Evolutionary conservation across 1,140 invertebrate genomes (phyloP), one percentile per base, ranked within the genome.

Genomic region (Ruditapes philippinarum): DNA sequence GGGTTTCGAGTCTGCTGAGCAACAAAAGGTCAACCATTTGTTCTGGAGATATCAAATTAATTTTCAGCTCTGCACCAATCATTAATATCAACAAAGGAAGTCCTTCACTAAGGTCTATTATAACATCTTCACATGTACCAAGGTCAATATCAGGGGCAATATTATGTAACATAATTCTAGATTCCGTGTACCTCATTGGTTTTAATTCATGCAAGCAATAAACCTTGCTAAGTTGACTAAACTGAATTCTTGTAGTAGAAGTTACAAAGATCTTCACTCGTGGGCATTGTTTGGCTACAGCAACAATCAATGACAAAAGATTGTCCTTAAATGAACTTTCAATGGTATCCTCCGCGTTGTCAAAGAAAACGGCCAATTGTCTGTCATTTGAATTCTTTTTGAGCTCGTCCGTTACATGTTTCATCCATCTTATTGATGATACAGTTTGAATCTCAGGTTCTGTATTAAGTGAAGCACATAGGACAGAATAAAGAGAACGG

Each of bases 271-370:
- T 22, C 31, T 78, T 42, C 12, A 78, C 49, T 9, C 73, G 17
- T 1, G 25, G 28, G 17, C 49, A 65, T 0, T 45, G 22, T 49
- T 60, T 60, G 2, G 73, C 54, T 12, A 87, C 25, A 4, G 49
- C 54, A 22, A 31, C 38, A 49, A 25, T 31, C 17, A 87, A 28
- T n/a, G 45, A 17, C 70, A 87, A 19, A 14, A 87, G 78, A 28
- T 4, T 28, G 51, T 78, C 84, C 33, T 42, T 60, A 14, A 33
- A 28, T 0, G 28, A 12, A n/a, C 51, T n/a, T 45, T 87, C 84
- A 33, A 87, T 78, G 2, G 38, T 31, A 42, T 87, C 70, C 51
- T 87, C 84, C 17, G 70, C 70, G 49, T 87, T 87, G 54, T 87
- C 84, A 62, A 87, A 62, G 25, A 60, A 17, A 33, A 87, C 33